Evolutionary conservation across 2,797 vertebrate species (phyloP), one percentile per base, ranked within the genome.

Genomic region (Liparis tanakae): DNA sequence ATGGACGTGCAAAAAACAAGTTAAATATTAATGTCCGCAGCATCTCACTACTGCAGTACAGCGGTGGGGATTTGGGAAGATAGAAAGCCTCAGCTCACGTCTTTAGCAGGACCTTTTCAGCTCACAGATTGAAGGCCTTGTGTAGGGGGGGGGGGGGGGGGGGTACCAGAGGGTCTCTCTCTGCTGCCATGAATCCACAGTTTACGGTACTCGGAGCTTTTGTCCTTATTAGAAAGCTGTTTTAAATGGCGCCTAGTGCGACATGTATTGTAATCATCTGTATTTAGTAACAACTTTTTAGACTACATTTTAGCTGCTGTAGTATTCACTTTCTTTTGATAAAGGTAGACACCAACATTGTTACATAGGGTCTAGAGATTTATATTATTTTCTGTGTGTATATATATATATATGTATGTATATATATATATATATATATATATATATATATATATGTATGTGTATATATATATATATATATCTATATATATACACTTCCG

Each of bases 171-270:
- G 50, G 60, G 69, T 68, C 41, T 48, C 69, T 59, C 14, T 75
- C 36, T 55, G 79, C 84, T 88, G 76, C 82, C 83, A 85, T 85
- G 84, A 84, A 50, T 92, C 89, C 81, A 58, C 68, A 44, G 59
- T 64, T 34, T 62, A 79, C 54, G 65, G 72, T 63, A 36, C 74
- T 79, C 85, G 80, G 66, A 72, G 43, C 36, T 64, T 65, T 64
- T 65, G 43, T 44, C 51, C 53, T 64, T 10, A 72, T 62, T 17
- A 56, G n/a, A 25, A 41, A 36, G 36, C 13, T 62, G 36, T 65
- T 72, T 61, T 17, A 59, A 54, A 44, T 25, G 57, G 25, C 69
- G 39, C 20, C 46, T 20, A 63, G 51, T 53, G 18, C 48, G 43
- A 44, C 43, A 46, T 66, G 72, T 41, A 66, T 22, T 41, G 46